Percentiles rank a stretch among this genome's conserved stretches.
Evolutionary conservation across 2,113 vertebrate species (phyloP).

Genomic region (Scophthalmus maximus): DNA sequence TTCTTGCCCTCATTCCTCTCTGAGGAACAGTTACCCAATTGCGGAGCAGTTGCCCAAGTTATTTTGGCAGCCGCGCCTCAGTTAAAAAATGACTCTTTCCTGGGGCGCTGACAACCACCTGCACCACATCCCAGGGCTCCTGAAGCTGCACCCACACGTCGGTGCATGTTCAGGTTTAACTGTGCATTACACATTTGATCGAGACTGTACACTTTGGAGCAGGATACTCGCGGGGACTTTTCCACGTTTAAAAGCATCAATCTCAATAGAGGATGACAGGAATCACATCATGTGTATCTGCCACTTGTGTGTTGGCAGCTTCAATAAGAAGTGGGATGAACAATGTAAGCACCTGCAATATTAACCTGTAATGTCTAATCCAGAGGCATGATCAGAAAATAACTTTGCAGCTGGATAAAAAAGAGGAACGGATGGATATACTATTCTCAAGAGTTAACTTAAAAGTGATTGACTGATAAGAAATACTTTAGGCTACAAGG

Average conservation of each 20-base stretch:
- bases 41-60: slow-evolving; percentile 18
- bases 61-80: slow-evolving; percentile 32
- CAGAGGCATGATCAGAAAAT: no score
- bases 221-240: no score
- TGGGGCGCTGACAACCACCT: slow-evolving; percentile 45
- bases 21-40: slow-evolving; percentile 22
- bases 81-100: slow-evolving; percentile 47
- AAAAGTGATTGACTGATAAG: no score
- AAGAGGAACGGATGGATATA: no score
- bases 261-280: neutral
- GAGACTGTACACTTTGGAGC: neutral
- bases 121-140: slow-evolving; percentile 23
- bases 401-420: no score
- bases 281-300: neutral
- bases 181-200: neutral
- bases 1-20: neutral
- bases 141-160: slow-evolving; percentile 7
- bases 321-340: slow-evolving; percentile 9
- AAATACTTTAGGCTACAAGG: no score
- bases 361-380: neutral
- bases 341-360: neutral
- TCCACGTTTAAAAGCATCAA: neutral
- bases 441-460: no score
- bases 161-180: slow-evolving; percentile 19
- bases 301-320: neutral